A percentile compares a stretch with the other conserved stretches of the same genome.
Conservation (phyloP, 2,113 vertebrate genomes). For the Aldabrachelys gigantea region DNA sequence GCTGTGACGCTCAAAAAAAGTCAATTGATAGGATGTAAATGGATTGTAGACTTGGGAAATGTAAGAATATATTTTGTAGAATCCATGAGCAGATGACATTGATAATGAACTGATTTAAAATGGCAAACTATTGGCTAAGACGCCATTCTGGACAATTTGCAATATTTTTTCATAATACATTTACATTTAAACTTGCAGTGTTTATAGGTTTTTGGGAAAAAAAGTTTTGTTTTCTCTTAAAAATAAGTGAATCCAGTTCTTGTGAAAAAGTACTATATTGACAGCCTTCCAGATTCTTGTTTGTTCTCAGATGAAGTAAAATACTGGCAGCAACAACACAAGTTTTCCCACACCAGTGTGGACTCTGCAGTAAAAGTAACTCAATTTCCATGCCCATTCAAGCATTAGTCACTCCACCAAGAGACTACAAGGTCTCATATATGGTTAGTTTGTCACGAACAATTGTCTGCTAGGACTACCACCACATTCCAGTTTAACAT, state of each 20-base stretch:
- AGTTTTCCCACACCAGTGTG: too few relatives aligned
- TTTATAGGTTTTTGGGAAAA: too few relatives aligned
- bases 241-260: too few relatives aligned
- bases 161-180: too few relatives aligned
- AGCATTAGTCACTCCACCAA: neutral
- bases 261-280: too few relatives aligned
- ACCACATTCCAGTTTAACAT: neutral
- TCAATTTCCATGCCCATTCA: neutral
- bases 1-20: neutral
- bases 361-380: too few relatives aligned
- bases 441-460: neutral
- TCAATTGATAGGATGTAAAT: neutral
- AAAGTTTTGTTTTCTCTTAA: too few relatives aligned
- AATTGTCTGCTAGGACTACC: neutral
- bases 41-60: neutral
- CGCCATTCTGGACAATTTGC: too few relatives aligned
- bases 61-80: neutral
- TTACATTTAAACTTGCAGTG: too few relatives aligned
- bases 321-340: too few relatives aligned
- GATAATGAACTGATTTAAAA: neutral
- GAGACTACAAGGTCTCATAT: neutral
- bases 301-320: too few relatives aligned
- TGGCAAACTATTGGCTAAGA: neutral
- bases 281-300: too few relatives aligned
- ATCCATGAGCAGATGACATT: neutral